These are phyloP conservation scores for Anticlea derivata DNA, from an alignment of 2,888 invertebrate genomes.

Conservation along the genomic window DNA sequence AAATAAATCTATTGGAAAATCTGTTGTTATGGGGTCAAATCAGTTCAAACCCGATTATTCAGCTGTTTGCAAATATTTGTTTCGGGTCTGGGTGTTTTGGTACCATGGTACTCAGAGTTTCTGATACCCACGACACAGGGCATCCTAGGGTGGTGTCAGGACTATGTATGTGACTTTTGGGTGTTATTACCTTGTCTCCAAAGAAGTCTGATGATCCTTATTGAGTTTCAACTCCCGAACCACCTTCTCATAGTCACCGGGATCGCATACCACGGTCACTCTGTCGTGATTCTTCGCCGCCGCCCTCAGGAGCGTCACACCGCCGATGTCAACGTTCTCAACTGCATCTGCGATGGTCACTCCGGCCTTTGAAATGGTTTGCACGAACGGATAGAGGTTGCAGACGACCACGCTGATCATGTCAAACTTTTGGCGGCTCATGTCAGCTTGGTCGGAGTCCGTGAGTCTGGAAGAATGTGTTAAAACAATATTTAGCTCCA, in stretches of 20 bases:
- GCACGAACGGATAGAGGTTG: slow-evolving; percentile 97
- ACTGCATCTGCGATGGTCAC: slow-evolving; percentile 95
- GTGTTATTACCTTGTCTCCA: slow-evolving; percentile 87
- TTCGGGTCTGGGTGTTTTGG: too few species aligned
- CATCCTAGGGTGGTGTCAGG: too few species aligned
- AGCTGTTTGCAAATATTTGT: too few species aligned
- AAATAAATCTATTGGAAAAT: too few species aligned
- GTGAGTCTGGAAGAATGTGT: slow-evolving; percentile 79
- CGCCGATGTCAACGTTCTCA: slow-evolving; percentile 98
- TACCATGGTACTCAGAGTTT: too few species aligned
- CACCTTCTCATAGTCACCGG: slow-evolving; percentile 92
- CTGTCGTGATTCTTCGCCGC: slow-evolving; percentile 98
- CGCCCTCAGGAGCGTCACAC: slow-evolving; percentile 96
- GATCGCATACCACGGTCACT: slow-evolving; percentile 97
- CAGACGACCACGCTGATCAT: slow-evolving; percentile 96
- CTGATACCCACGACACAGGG: too few species aligned
- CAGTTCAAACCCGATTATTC: too few species aligned
- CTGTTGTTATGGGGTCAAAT: too few species aligned
- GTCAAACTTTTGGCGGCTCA: slow-evolving; percentile 90
- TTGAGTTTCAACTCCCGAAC: slow-evolving; percentile 87
- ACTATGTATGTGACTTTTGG: too few species aligned
- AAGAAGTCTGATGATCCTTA: slow-evolving; percentile 86
- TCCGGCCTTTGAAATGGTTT: slow-evolving; percentile 91
- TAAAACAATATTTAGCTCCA: too few species aligned
- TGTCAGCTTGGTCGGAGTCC: slow-evolving; percentile 91